A percentile compares a stretch with the other conserved stretches of the same genome.
Conservation (phyloP, 2,888 invertebrate species). For the Rutpela maculata region DNA sequence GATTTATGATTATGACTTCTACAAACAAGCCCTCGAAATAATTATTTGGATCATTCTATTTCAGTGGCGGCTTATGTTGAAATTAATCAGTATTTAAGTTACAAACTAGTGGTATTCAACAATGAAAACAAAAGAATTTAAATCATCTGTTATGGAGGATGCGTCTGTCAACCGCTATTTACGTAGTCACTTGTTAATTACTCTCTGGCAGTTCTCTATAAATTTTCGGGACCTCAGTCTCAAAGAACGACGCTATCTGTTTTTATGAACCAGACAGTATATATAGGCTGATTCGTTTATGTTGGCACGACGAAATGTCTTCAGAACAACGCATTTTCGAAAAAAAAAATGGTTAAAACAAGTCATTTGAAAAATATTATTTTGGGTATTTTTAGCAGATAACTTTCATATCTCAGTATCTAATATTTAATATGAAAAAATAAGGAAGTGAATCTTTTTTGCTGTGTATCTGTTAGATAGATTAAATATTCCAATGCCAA, state of each 20-base stretch:
- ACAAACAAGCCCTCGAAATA: too few relatives aligned
- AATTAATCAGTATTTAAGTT: slow-evolving; percentile 14
- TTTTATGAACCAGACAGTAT: not conserved
- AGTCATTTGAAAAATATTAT: too few relatives aligned
- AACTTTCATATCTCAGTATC: too few relatives aligned
- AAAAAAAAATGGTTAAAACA: too few relatives aligned
- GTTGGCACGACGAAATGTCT: too few relatives aligned
- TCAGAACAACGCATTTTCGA: too few relatives aligned
- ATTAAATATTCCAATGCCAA: too few relatives aligned
- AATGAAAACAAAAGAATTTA: not conserved
- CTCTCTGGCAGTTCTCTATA: not conserved
- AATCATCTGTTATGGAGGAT: not conserved
- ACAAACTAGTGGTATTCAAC: not conserved
- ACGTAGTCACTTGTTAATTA: not conserved
- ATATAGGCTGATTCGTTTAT: not conserved
- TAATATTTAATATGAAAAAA: too few relatives aligned
- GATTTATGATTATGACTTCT: too few relatives aligned
- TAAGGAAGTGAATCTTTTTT: too few relatives aligned
- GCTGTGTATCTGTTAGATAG: too few relatives aligned
- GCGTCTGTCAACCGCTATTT: not conserved
- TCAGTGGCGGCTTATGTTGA: not conserved
- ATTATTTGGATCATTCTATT: not conserved
- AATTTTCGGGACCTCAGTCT: not conserved
- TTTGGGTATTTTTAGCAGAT: too few relatives aligned
- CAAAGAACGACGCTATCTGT: not conserved